Conservation (phyloP, 1,140 invertebrate species). For the Euwallacea similis region DNA sequence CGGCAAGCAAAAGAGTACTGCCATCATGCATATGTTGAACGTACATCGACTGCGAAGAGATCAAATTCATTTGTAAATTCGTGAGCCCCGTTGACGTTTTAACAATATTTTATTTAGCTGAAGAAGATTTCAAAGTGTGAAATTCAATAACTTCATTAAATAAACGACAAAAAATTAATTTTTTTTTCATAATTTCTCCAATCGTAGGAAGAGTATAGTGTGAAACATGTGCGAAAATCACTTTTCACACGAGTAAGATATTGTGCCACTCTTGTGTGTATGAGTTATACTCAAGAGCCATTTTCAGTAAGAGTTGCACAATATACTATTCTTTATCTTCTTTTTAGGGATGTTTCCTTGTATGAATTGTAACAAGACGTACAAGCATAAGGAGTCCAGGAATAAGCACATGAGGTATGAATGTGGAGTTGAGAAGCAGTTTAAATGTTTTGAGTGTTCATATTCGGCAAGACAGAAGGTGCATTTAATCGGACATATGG, state of each 20-base stretch:
- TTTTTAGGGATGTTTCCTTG: slow-evolving; percentile 25
- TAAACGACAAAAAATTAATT: too few relatives aligned
- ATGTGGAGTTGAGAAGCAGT: slow-evolving; percentile 55
- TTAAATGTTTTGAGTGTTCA: slow-evolving; percentile 38
- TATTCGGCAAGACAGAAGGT: slow-evolving; percentile 37
- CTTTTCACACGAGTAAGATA: neutral
- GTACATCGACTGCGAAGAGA: slow-evolving; percentile 35
- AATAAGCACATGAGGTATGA: slow-evolving; percentile 59
- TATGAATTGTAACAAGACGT: slow-evolving; percentile 17
- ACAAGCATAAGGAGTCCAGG: slow-evolving; percentile 49
- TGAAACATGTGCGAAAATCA: neutral
- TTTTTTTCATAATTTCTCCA: neutral
- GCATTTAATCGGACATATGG: slow-evolving; percentile 38
- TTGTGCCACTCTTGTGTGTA: too few relatives aligned
- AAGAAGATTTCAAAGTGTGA: too few relatives aligned
- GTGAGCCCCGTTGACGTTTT: too few relatives aligned
- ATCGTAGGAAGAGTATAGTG: neutral
- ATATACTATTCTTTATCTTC: neutral
- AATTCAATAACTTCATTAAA: too few relatives aligned
- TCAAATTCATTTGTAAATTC: slow-evolving; percentile 20
- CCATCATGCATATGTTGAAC: slow-evolving; percentile 45
- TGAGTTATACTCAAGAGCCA: too few relatives aligned
- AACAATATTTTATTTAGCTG: too few relatives aligned
- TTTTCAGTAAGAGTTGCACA: too few relatives aligned
- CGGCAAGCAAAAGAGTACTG: slow-evolving; percentile 48